Evolutionary conservation across 1,140 invertebrate genomes (phyloP), one percentile per base, ranked within the genome.

Genomic region (Tribolium madens): DNA sequence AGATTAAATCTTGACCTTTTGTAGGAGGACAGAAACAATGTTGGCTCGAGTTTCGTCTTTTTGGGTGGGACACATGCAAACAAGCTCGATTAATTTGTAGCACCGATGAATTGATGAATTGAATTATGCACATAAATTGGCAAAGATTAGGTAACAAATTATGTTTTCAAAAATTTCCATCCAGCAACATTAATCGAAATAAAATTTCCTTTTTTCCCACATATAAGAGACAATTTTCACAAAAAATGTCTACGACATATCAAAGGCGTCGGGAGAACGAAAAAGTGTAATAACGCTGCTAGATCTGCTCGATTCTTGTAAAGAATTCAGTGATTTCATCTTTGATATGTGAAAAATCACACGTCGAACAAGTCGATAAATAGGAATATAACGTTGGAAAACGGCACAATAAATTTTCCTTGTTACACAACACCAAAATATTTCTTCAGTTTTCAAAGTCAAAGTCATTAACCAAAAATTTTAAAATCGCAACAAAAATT

Each of bases 1-100:
- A 57, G 52, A 57, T 57, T 57, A 57, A 57, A 21, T 57, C 52
- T 57, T 57, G 52, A 57, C 52, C 52, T 57, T 57, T 57, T 21
- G 52, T 21, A 57, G 52, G 52, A 57, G 52, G 17, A 57, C 15
- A 57, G 17, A 57, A 57, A 57, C 52, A 18, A 21, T 57, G 52
- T 57, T 57, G 10, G 14, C 52, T 57, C 52, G 17, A 21, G 52
- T 57, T 57, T 57, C 52, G 17, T 57, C 17, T 18, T 57, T 17
- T 57, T 57, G 52, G 14, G 52, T 57, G 52, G 52, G 17, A 57
- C 52, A 57, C 14, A 57, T 57, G 52, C 17, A 18, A 57, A 18
- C 52, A 57, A 57, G 52, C 2, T n/a, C 52, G 52, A 57, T 18
- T 18, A 57, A 57, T 57, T 18, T 42, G 4, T n/a, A 42, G 36